Conservation (phyloP, 37 sponge, comb jelly and placozoan genomes). For the Spongilla lacustris region DNA sequence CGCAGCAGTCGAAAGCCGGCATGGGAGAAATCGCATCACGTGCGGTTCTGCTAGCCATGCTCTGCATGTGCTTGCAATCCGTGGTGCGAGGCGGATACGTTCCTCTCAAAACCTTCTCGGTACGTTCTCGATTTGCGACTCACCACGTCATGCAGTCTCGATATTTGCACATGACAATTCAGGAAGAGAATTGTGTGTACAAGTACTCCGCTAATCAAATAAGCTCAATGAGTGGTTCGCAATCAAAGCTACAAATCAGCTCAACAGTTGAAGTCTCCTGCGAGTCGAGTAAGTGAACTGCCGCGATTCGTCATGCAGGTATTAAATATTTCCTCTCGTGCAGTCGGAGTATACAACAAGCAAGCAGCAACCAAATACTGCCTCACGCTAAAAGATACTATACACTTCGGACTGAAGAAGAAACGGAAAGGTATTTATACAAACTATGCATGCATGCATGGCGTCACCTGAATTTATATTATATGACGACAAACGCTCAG, state of each 20-base stretch:
- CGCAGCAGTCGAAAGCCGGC: too few species aligned
- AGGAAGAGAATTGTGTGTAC: too few species aligned
- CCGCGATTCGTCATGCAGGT: too few species aligned
- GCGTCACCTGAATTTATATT: background rate
- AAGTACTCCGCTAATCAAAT: slow-evolving; percentile 8
- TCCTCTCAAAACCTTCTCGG: too few species aligned
- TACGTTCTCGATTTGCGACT: too few species aligned
- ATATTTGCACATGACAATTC: too few species aligned
- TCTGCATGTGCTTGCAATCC: too few species aligned
- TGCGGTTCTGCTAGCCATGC: too few species aligned
- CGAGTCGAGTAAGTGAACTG: slow-evolving; percentile 24
- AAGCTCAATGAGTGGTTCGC: slow-evolving; percentile 16
- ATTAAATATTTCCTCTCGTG: background rate
- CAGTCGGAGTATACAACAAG: slow-evolving; percentile 13
- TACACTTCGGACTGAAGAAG: background rate
- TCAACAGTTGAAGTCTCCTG: slow-evolving; percentile 21
- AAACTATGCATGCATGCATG: background rate
- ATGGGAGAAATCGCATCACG: too few species aligned
- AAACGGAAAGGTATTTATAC: background rate
- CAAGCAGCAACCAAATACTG: slow-evolving; percentile 33
- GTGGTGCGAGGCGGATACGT: too few species aligned
- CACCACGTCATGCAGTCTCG: too few species aligned
- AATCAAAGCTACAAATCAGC: background rate
- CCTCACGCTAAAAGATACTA: slow-evolving; percentile 9
- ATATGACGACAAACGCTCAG: too few species aligned